Base-by-base conservation (phyloP, 2,797 vertebrate species). In the Meriones psammophilus region DNA sequence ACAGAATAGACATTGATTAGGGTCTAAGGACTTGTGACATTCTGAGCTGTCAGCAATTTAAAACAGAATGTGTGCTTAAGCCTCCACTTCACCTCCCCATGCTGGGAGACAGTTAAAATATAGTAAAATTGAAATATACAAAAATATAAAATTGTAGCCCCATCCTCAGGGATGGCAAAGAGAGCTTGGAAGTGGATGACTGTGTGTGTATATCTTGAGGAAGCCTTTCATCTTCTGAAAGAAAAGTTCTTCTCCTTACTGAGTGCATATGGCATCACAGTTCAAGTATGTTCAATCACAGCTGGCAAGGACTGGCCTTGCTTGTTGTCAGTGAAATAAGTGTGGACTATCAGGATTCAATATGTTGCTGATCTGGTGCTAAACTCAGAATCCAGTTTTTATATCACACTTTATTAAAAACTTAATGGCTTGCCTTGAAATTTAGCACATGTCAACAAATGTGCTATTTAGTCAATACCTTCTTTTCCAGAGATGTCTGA, bases 341-440 rank as follows among this genome's bases (percentile, higher is more conserved):
- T 6, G 3, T 68, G 66, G 33, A 69, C 9, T 10, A 20, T 20
- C 8, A 42, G 33, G 39, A 71, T 64, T 73, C 56, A 85, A 42
- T 80, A 60, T 20, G 8, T 20, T 71, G 80, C 46, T 39, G 54
- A 60, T 74, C 68, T 91, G 12, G 69, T 64, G 13, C 64, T 91
- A 78, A 95, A 92, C n/a, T 95, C 78, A 88, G 28, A 94, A 81
- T 81, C 30, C 33, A 88, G 0, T 89, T 93, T 89, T 60, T 90
- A 80, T 64, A 42, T 77, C 13, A 69, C 36, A 89, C 78, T 94
- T 60, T 13, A 62, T 91, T 54, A 92, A 30, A 88, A 93, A 54
- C 28, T 88, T 85, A 88, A 85, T 83, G 54, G 2, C 4, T 92
- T 80, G 24, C 30, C 60, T 74, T 62, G 56, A 94, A 73, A 26